phyloP scores from a whole-genome alignment of 2,797 vertebrate species.

The Streptopelia turtur region DNA sequence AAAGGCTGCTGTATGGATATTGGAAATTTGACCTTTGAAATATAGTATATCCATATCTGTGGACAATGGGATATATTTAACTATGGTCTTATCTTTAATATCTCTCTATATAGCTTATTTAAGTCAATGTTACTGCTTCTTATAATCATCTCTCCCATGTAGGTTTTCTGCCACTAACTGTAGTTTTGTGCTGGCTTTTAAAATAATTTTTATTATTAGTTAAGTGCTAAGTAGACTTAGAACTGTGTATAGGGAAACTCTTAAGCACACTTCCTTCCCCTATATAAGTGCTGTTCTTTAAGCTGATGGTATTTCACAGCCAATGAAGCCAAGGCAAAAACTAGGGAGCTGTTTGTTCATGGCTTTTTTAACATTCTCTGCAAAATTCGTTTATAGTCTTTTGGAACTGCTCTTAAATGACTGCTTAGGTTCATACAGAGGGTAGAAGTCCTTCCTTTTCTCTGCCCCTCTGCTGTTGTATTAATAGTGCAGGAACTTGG shows the following conservation, averaged over 20 bases:
- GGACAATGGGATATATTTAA: not conserved
- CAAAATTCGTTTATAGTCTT: not conserved
- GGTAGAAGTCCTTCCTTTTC: not conserved
- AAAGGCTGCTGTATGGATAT: not conserved
- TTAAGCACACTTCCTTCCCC: not conserved
- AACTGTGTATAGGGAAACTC: too few species aligned
- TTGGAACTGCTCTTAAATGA: not conserved
- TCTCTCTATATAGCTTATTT: not conserved
- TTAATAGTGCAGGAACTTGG: conserved; percentile 1
- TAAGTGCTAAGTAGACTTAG: not conserved
- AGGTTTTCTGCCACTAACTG: not conserved
- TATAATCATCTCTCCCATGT: not conserved
- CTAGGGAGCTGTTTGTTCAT: not conserved
- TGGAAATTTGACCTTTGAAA: not conserved
- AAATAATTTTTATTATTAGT: not conserved
- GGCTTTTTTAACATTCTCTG: not conserved
- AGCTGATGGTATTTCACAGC: not conserved
- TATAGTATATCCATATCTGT: not conserved
- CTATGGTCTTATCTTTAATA: not conserved
- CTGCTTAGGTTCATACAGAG: not conserved
- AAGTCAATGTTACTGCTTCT: not conserved
- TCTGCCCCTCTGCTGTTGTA: not conserved
- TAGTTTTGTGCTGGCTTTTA: not conserved
- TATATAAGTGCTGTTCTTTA: not conserved
- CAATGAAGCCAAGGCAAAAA: not conserved